Evolutionary conservation across 2,888 invertebrate genomes (phyloP).

Genomic region (Athalia circularis): DNA sequence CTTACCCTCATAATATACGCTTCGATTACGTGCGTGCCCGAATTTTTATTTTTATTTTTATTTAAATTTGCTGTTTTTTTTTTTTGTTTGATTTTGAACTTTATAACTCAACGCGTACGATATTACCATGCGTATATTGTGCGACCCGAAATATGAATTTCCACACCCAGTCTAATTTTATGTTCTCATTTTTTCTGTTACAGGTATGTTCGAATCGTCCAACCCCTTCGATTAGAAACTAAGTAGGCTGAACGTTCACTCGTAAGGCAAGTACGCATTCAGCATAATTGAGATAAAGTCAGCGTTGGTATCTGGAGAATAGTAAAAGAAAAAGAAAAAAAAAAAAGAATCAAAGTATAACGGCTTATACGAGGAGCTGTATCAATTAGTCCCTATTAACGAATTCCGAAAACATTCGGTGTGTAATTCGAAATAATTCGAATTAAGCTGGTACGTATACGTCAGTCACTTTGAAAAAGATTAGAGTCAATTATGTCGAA

Average conservation of each 20-base stretch:
- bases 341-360: conserved; percentile 14
- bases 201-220: conserved; percentile 10
- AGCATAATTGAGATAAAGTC: not conserved
- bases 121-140: not conserved
- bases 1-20: conserved; percentile 38
- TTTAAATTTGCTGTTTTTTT: not conserved
- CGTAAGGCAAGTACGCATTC: conserved; percentile 20
- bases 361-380: not conserved
- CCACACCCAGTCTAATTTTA: conserved; percentile 1
- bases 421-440: not conserved
- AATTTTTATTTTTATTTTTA: conserved; percentile 5
- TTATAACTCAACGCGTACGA: not conserved
- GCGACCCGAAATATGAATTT: not conserved
- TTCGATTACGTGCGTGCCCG: conserved; percentile 28
- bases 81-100: not conserved
- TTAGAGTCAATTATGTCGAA: conserved; percentile 24
- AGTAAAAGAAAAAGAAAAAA: not conserved
- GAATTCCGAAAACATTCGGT: not conserved
- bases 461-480: conserved; percentile 4
- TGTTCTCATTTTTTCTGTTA: not conserved
- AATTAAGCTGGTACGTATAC: not conserved
- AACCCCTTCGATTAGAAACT: conserved; percentile 17
- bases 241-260: not conserved
- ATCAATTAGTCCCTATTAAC: conserved; percentile 27
- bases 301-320: too few relatives aligned